phyloP scores from a whole-genome alignment of 1,140 invertebrate genomes.

The Caenorhabditis briggsae region DNA sequence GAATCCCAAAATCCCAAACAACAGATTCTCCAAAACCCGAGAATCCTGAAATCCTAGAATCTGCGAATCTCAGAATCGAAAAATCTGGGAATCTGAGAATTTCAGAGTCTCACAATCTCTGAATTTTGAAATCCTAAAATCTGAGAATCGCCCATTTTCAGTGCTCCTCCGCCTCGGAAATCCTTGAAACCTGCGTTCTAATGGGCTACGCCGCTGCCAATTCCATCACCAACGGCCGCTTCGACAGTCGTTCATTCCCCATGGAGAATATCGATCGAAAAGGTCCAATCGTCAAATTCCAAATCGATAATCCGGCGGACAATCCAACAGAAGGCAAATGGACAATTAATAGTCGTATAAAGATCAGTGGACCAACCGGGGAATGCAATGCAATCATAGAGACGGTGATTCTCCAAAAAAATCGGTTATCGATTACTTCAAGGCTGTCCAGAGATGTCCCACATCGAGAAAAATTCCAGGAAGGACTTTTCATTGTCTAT shows the following conservation, averaged over 20 bases:
- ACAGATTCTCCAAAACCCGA: no score
- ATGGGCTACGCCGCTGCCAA: not conserved
- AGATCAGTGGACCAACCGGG: not conserved
- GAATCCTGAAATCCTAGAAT: no score
- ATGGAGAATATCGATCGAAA: not conserved
- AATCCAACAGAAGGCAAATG: not conserved
- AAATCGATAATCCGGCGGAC: not conserved
- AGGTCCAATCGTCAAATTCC: not conserved
- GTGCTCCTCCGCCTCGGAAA: not conserved
- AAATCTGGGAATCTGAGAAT: no score
- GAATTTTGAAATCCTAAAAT: not conserved
- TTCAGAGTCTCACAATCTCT: no score
- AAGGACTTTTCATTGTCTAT: no score
- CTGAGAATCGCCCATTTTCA: not conserved
- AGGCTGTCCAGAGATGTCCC: not conserved
- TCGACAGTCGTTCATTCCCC: not conserved
- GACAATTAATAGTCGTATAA: not conserved
- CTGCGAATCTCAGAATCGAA: no score
- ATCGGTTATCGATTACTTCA: not conserved
- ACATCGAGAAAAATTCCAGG: not conserved
- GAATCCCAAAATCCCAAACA: no score
- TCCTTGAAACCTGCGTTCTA: not conserved
- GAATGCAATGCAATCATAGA: not conserved
- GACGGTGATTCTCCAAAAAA: not conserved
- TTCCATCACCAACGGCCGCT: not conserved